phyloP scores from a whole-genome alignment of 2,888 invertebrate species.

The Oxyteleia sp. region DNA sequence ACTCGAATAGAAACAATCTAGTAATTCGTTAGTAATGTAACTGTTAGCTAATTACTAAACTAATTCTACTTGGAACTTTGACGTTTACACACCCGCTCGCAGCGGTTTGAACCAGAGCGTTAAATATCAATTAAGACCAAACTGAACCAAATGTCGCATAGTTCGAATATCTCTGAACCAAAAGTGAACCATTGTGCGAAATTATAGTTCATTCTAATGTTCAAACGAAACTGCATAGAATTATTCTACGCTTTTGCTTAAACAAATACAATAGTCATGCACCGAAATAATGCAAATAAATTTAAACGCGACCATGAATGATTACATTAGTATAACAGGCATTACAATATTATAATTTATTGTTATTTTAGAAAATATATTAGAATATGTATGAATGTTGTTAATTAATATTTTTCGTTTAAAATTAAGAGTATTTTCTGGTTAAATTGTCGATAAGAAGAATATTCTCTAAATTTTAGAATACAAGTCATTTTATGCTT shows the following conservation, averaged over 20 bases:
- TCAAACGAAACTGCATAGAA: constrained; percentile 26
- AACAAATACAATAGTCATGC: constrained; percentile 2
- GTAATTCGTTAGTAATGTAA: constrained; percentile 37
- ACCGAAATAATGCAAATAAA: constrained; percentile 3
- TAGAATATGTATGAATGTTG: too few species aligned
- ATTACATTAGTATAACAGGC: too few species aligned
- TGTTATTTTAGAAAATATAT: too few species aligned
- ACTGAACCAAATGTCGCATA: constrained; percentile 46
- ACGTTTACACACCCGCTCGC: constrained; percentile 38
- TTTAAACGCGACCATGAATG: constrained; percentile 3
- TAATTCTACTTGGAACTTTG: constrained; percentile 47
- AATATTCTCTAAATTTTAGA: too few species aligned
- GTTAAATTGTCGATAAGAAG: too few species aligned
- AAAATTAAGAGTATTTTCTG: too few species aligned
- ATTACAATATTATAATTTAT: too few species aligned
- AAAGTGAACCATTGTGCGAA: constrained; percentile 28
- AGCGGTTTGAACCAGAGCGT: constrained; percentile 38
- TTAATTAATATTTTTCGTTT: too few species aligned
- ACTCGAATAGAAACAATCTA: constrained; percentile 23
- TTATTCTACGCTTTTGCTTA: constrained; percentile 13
- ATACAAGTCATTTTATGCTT: too few species aligned
- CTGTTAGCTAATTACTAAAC: constrained; percentile 38
- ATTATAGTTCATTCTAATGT: constrained; percentile 34
- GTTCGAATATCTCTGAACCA: constrained; percentile 42
- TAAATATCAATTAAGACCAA: constrained; percentile 55